Conservation (phyloP, 2,888 invertebrate genomes). For the Crossocerus cetratus region DNA sequence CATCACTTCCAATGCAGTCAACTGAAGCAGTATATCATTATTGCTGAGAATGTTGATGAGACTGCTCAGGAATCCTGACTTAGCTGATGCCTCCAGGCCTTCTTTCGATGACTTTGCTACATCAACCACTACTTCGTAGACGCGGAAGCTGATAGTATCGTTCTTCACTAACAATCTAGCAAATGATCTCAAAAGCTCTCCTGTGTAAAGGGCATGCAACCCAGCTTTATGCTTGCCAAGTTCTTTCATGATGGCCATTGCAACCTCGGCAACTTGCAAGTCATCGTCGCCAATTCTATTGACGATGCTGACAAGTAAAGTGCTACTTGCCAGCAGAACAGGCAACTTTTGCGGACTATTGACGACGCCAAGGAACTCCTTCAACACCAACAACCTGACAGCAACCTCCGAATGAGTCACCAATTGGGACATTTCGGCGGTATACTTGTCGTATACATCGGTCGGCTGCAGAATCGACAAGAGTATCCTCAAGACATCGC, state of each 20-base stretch:
- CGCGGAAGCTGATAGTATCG: conserved; percentile 82
- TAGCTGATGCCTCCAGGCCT: conserved; percentile 80
- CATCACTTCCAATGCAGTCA: conserved; percentile 89
- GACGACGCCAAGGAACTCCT: conserved; percentile 59
- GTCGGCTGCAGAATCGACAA: conserved; percentile 60
- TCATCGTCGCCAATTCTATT: conserved; percentile 81
- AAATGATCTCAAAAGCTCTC: conserved; percentile 80
- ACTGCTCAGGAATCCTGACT: conserved; percentile 82
- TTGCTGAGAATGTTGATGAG: conserved; percentile 83
- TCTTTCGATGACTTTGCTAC: conserved; percentile 81
- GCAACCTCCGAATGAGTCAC: conserved; percentile 55
- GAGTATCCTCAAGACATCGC: conserved; percentile 60
- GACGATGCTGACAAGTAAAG: conserved; percentile 80
- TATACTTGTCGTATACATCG: conserved; percentile 61
- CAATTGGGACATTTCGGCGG: conserved; percentile 58
- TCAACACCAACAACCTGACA: conserved; percentile 62
- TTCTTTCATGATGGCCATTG: conserved; percentile 79
- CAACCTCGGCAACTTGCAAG: conserved; percentile 81
- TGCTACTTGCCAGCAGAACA: conserved; percentile 78
- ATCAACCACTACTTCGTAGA: conserved; percentile 84
- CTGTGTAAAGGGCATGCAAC: conserved; percentile 78
- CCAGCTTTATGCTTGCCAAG: conserved; percentile 77
- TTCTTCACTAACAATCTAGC: conserved; percentile 79
- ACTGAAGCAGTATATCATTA: conserved; percentile 86
- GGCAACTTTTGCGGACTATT: conserved; percentile 62